Evolutionary conservation across 1,140 invertebrate genomes (phyloP), one percentile per base, ranked within the genome.

Genomic region (Euwallacea fornicatus): DNA sequence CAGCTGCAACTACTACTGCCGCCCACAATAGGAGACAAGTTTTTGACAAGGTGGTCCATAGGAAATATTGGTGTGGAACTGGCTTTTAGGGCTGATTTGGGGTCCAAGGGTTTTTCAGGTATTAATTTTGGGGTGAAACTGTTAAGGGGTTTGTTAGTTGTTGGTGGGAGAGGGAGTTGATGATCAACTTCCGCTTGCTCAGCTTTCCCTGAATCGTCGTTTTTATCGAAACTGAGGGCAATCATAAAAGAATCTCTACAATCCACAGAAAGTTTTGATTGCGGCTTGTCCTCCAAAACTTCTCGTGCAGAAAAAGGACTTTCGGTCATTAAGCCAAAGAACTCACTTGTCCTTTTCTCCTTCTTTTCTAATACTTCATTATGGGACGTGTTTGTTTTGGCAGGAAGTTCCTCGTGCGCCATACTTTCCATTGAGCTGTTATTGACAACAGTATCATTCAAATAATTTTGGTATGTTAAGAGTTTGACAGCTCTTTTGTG

Each of bases 401-500:
- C 13, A 50, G 13, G 9, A 13, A 50, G 9, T 50, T 50, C 46
- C 46, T 50, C 46, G 13, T 13, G 9, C 13, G 9, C 46, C 46
- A 50, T 10, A 6, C 13, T 50, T 11, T 13, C 13, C 13, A 50
- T 2, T 11, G 46, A 50, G 13, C 46, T 50, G 9, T 11, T 13
- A 6, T 50, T 50, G 9, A 2, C 46, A 11, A 10, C 46, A 11
- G 46, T 11, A 50, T 50, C 13, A 13, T 50, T 13, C 21, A 33
- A 33, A 46, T 15, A 41, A n/a, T 72, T 77, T 73, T 77, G 76
- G 47, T 77, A 79, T 0, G 60, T 10, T 46, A 79, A 41, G 54
- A 77, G 74, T 69, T 77, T 78, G 9, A 78, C 66, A 8, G 75
- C 55, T 10, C 59, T 69, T 13, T 68, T 67, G 61, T 80, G 79